Evolutionary conservation across 2,888 invertebrate genomes (phyloP), one percentile per base, ranked within the genome.

Genomic region (Drosophila bunnanda): DNA sequence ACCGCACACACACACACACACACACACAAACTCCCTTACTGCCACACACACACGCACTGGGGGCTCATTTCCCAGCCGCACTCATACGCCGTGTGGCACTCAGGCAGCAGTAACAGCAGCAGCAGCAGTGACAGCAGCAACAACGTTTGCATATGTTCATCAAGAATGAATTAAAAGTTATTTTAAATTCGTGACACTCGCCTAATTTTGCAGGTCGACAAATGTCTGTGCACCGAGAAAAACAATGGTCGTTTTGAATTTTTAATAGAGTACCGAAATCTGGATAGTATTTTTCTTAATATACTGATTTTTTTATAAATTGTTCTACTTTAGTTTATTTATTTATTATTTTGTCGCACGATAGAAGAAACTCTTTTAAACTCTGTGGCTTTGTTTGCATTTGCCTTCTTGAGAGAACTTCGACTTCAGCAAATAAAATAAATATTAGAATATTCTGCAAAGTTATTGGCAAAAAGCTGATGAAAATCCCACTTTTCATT

Each of bases 131-230:
- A 39, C 60, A 53, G 54, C 25, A 34, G 54, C 67, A 67, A 67
- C 74, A 72, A 41, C 55, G 75, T 66, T 68, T 69, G 50, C 76
- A 85, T 76, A 75, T 74, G 81, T 85, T 89, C 85, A 87, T 89
- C 85, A 89, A 89, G 88, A 82, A 87, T 83, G 83, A 90, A 90
- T 87, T 85, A 89, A 89, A 90, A 90, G 85, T 90, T 89, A 88
- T 84, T 88, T 88, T 89, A 89, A 90, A 89, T 87, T 89, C 88
- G 90, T 89, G 90, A 89, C 88, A 88, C 81, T 89, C 84, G 80
- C 81, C 85, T 84, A 89, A 88, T 89, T 90, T 80, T 78, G 77
- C 73, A 78, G 76, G 78, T 82, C 83, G 72, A 60, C 67, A 56
- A 57, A 50, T 54, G 52, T 54, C 38, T 41, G 39, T 60, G 57